phyloP scores from a whole-genome alignment of 2,888 invertebrate species.

The Cephus rjabovi region DNA sequence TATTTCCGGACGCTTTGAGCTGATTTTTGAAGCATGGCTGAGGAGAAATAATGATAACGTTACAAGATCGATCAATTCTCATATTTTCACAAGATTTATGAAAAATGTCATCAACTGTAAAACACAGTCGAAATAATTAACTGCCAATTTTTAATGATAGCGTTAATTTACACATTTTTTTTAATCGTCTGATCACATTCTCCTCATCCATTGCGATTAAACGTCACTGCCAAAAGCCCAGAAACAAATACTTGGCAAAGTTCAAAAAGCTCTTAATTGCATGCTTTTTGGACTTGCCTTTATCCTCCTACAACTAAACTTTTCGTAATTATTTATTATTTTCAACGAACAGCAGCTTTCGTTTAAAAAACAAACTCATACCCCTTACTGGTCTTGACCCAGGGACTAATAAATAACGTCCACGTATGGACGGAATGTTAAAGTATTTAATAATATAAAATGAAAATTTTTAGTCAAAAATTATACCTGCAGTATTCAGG shows the following conservation, averaged over 20 bases:
- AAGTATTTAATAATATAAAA: background rate
- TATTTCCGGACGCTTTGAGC: slow-evolving; percentile 53
- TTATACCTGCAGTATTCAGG: background rate
- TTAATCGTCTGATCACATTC: slow-evolving; percentile 34
- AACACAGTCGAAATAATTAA: background rate
- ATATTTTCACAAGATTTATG: background rate
- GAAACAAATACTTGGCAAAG: background rate
- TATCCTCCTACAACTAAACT: background rate
- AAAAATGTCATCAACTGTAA: background rate
- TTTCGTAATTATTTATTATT: slow-evolving; percentile 21
- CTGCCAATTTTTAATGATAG: background rate
- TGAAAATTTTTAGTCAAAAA: background rate
- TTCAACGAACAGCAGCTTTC: slow-evolving; percentile 14
- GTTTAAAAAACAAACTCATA: slow-evolving; percentile 11
- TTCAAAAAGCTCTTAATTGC: background rate
- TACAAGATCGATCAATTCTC: background rate
- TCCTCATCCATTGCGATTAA: slow-evolving; percentile 61
- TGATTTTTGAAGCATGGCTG: slow-evolving; percentile 59
- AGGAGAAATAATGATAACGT: slow-evolving; percentile 40
- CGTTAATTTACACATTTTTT: background rate
- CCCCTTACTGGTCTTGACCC: slow-evolving; percentile 9
- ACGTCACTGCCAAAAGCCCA: slow-evolving; percentile 65
- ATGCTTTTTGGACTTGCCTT: background rate
- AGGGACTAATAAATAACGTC: background rate
- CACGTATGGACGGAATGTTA: background rate